Percentiles rank a stretch among this genome's conserved stretches.
phyloP scores from a whole-genome alignment of 92 coral and sea anemone genomes.

The Pocillopora meandrina region DNA sequence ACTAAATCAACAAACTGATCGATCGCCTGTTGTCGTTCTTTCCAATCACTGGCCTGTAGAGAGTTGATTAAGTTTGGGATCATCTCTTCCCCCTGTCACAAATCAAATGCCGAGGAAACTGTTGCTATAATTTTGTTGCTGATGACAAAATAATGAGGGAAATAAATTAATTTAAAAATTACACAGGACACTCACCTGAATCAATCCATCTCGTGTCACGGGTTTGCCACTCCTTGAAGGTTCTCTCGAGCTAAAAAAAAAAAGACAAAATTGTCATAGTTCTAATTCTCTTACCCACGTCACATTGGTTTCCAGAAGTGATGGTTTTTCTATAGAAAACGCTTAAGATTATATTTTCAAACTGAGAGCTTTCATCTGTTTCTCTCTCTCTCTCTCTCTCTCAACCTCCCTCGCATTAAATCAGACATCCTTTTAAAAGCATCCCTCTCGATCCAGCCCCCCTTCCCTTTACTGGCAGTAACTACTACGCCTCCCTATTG shows the following conservation, averaged over 20 bases:
- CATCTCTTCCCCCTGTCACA: constrained; percentile 80
- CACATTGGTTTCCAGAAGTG: too few species aligned
- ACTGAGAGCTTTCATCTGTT: too few species aligned
- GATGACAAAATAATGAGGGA: background rate
- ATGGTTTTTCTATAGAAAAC: too few species aligned
- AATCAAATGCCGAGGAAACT: background rate
- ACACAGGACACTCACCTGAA: constrained; percentile 45
- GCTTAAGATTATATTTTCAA: too few species aligned
- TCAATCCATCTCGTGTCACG: constrained; percentile 48
- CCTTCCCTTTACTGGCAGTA: too few species aligned
- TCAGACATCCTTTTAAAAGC: too few species aligned
- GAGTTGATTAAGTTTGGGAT: constrained; percentile 69
- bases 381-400: too few species aligned
- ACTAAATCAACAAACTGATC: constrained; percentile 82
- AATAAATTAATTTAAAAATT: background rate
- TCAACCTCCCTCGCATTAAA: too few species aligned
- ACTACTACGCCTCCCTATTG: too few species aligned
- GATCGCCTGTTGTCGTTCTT: constrained; percentile 90
- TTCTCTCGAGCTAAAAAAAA: constrained; percentile 56
- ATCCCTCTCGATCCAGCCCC: too few species aligned
- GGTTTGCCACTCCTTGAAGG: constrained; percentile 78
- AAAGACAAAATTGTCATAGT: background rate
- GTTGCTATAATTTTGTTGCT: background rate
- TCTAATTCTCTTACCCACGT: background rate
- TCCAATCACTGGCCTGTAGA: constrained; percentile 90